Conservation (phyloP, 1,140 invertebrate species). For the Drosophila busckii region DNA sequence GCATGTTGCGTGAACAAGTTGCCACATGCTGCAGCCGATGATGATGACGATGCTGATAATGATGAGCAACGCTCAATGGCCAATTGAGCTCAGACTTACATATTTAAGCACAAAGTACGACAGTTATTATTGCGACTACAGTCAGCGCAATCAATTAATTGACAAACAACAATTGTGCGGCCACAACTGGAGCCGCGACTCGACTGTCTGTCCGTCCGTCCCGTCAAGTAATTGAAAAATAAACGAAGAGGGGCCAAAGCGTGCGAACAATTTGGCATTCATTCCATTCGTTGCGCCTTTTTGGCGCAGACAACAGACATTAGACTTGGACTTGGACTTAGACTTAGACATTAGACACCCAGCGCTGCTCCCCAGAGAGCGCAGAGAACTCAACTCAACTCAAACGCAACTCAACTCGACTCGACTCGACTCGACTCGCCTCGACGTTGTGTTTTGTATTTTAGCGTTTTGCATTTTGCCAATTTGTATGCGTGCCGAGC, state of each 20-base stretch:
- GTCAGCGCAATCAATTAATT: conserved; percentile 72
- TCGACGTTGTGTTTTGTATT: conserved; percentile 10
- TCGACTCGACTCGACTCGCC: conserved; percentile 6
- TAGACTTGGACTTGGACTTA: too few species aligned
- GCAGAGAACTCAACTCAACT: background rate
- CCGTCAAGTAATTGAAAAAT: conserved; percentile 64
- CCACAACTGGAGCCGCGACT: background rate
- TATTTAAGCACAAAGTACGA: conserved; percentile 72
- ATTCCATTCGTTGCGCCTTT: conserved; percentile 53
- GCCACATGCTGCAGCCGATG: background rate
- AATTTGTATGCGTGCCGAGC: conserved; percentile 54
- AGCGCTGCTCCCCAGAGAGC: too few species aligned
- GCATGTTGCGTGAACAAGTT: conserved; percentile 9
- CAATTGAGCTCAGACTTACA: conserved; percentile 57
- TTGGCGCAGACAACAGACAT: too few species aligned
- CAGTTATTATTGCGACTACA: conserved; percentile 58
- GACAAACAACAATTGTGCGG: conserved; percentile 58
- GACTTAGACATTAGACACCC: too few species aligned
- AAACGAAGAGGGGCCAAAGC: conserved; percentile 62
- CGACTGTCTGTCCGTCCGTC: background rate
- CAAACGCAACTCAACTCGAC: background rate
- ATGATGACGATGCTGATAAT: background rate
- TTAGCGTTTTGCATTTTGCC: conserved; percentile 46
- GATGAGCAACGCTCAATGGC: conserved; percentile 23
- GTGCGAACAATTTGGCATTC: conserved; percentile 64